phyloP scores from a whole-genome alignment of 2,797 vertebrate species.

The Tinamus major region DNA sequence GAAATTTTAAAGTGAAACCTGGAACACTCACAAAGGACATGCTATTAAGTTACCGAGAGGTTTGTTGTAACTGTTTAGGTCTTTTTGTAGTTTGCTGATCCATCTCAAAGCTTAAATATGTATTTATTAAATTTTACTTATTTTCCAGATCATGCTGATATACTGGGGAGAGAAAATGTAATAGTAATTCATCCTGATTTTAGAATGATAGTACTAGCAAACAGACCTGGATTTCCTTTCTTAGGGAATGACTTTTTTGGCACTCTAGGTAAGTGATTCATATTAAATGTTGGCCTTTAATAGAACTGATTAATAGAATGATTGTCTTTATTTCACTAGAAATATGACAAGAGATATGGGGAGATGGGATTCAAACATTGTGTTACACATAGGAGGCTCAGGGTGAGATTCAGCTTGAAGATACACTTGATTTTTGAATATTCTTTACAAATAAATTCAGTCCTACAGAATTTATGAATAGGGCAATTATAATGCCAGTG shows the following conservation, averaged over 20 bases:
- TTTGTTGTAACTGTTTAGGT: constrained; percentile 2
- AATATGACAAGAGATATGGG: too few species aligned
- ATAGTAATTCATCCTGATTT: constrained; percentile 95
- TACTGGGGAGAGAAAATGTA: constrained; percentile 82
- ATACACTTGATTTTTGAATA: not conserved
- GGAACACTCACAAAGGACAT: not conserved
- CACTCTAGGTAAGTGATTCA: constrained; percentile 87
- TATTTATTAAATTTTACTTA: constrained; percentile 3
- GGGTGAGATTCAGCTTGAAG: not conserved
- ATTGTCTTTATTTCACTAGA: not conserved
- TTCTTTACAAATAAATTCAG: not conserved
- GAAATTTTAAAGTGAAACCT: not conserved
- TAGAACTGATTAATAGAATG: not conserved
- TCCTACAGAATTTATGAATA: not conserved
- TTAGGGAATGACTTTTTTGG: constrained; percentile 98
- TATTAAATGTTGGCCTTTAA: not conserved
- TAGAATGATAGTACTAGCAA: constrained; percentile 96
- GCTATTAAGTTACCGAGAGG: not conserved
- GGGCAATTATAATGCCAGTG: not conserved
- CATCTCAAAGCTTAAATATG: constrained; percentile 26
- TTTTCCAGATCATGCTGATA: constrained; percentile 82
- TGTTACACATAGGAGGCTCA: not conserved
- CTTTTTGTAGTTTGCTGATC: not conserved
- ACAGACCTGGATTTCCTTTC: constrained; percentile 97
- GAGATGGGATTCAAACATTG: not conserved